These are phyloP conservation scores for Pollimyrus isidori DNA, from an alignment of 2,113 vertebrate genomes.

Conservation along the genomic window DNA sequence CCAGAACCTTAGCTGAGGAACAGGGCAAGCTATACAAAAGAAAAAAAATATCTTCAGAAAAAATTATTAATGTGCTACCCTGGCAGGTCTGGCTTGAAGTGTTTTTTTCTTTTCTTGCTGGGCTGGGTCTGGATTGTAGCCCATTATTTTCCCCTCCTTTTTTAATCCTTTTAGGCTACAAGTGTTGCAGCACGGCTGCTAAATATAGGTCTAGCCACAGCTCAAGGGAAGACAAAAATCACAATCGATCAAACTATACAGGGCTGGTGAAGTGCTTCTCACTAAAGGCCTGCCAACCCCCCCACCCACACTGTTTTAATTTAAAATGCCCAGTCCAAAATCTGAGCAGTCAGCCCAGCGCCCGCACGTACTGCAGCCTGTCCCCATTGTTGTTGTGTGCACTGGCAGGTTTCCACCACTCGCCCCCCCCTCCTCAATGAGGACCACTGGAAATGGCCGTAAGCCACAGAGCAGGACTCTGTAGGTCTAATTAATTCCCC, in stretches of 20 bases:
- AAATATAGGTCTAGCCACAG: background rate
- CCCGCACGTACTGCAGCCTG: background rate
- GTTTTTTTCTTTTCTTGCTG: background rate
- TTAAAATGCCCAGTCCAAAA: background rate
- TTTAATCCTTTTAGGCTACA: background rate
- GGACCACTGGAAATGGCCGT: background rate
- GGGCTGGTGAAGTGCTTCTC: background rate
- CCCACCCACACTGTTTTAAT: background rate
- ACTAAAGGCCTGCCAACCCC: background rate
- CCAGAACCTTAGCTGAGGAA: background rate
- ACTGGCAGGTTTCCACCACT: background rate
- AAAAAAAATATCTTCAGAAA: background rate
- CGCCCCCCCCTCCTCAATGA: background rate
- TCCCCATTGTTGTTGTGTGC: background rate
- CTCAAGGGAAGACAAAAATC: conserved; percentile 12
- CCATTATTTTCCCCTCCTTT: background rate
- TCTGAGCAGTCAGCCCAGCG: background rate
- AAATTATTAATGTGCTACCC: background rate
- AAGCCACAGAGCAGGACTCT: background rate
- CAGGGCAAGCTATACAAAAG: background rate
- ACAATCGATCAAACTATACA: conserved; percentile 9
- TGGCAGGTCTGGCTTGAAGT: background rate
- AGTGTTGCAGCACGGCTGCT: background rate
- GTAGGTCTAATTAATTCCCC: conserved; percentile 11
- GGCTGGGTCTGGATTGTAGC: background rate